Evolutionary conservation across 2,888 invertebrate species (phyloP), one percentile per base, ranked within the genome.

Genomic region (Platycheirus albimanus): DNA sequence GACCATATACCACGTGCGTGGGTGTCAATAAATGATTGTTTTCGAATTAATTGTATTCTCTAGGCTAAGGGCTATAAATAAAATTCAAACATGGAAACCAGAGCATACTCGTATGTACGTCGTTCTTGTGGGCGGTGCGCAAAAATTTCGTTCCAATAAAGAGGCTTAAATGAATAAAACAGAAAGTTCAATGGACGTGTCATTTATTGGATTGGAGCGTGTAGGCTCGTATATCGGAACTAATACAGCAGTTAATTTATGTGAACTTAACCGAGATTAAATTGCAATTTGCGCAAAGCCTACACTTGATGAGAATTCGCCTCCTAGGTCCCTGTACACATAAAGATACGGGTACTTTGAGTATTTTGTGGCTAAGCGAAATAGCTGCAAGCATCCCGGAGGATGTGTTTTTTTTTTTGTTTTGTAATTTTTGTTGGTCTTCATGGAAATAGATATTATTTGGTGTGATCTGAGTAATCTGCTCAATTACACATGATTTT

Each of bases 21-120:
- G 74, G 75, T 54, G 79, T 56, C 49, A 43, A 58, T n/a, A 24
- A 56, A 52, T 13, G 67, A 61, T 79, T 72, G 67, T 33, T 56
- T 43, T 58, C 58, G 43, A 47, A 47, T 66, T 52, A 61, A 72
- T 78, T 78, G 66, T 61, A 28, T 47, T 30, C 49, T 30, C 47
- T 33, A 33, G n/a, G 64, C 30, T 41, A 58, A 58, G 41, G 24
- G 66, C 36, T 61, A 64, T 58, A 67, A 67, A 67, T 61, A 49
- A 52, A 66, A 74, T n/a, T 41, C 7, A 8, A 33, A 33, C 3
- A 33, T 3, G 30, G 30, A 33, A 1, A 4, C 8, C 30, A 8
- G 8, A 8, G 1, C 41, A 17, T 43, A 69, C 56, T n/a, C n/a
- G n/a, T n/a, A n/a, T n/a, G n/a, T n/a, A n/a, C n/a, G n/a, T n/a